Conservation (phyloP, 2,888 invertebrate species). For the Noctua janthe region DNA sequence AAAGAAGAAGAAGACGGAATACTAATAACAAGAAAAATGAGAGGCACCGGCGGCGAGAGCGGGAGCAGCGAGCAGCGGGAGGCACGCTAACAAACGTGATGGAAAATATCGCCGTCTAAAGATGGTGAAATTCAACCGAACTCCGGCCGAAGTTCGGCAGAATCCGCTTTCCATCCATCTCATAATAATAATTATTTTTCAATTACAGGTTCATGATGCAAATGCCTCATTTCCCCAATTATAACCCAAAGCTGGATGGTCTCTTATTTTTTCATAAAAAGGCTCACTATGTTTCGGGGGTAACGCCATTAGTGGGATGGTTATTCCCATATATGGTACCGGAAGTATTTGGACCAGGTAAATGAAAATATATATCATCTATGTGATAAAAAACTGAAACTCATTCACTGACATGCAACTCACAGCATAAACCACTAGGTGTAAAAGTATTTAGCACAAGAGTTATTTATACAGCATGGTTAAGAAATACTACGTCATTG, state of each 20-base stretch:
- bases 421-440: neutral
- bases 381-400: neutral
- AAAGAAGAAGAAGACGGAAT: too few species aligned
- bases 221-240: conserved; percentile 79
- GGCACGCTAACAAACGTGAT: too few species aligned
- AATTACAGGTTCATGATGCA: conserved; percentile 80
- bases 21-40: too few species aligned
- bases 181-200: conserved; percentile 14
- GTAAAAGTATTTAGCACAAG: neutral
- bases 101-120: too few species aligned
- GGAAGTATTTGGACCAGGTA: conserved; percentile 92
- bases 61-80: too few species aligned
- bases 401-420: neutral
- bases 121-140: too few species aligned
- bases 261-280: conserved; percentile 97
- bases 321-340: conserved; percentile 96
- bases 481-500: neutral
- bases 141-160: too few species aligned
- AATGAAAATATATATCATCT: neutral
- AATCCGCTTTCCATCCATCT: too few species aligned
- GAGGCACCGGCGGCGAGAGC: too few species aligned
- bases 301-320: conserved; percentile 98
- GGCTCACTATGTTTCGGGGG: conserved; percentile 94
- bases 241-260: conserved; percentile 93
- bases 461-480: neutral